Evolutionary conservation across 2,888 invertebrate species (phyloP).

Genomic region (Rhamnusium bicolor): DNA sequence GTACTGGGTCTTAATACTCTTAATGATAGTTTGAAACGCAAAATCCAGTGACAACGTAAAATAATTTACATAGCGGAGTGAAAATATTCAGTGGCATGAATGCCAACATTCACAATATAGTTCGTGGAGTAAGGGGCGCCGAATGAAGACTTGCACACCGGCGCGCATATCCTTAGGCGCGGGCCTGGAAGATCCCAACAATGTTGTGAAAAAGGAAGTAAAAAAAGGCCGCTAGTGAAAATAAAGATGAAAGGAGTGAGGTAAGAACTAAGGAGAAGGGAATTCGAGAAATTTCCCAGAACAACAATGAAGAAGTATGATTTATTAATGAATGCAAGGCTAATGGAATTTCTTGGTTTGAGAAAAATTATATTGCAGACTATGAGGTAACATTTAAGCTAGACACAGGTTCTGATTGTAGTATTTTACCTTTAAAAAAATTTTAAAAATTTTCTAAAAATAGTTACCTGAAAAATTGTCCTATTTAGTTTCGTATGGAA

Average conservation of each 20-base stretch:
- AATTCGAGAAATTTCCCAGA: not conserved
- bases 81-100: too few species aligned
- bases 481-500: conserved; percentile 37
- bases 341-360: conserved; percentile 13
- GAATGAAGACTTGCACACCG: too few species aligned
- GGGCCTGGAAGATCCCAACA: conserved; percentile 7
- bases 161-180: too few species aligned
- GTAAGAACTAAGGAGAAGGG: not conserved
- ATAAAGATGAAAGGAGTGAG: not conserved
- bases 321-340: conserved; percentile 17
- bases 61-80: too few species aligned
- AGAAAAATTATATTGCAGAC: conserved; percentile 7
- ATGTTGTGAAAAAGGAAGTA: not conserved
- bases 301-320: not conserved
- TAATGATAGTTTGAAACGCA: too few species aligned
- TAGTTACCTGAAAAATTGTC: not conserved
- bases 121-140: too few species aligned
- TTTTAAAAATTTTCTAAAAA: not conserved
- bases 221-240: not conserved
- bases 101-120: too few species aligned
- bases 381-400: conserved; percentile 13
- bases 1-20: too few species aligned
- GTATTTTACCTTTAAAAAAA: conserved; percentile 15
- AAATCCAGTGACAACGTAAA: too few species aligned
- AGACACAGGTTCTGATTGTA: conserved; percentile 19